Evolutionary conservation across 2,888 invertebrate genomes (phyloP), one percentile per base, ranked within the genome.

Genomic region (Dyspetes luteomarginatus): DNA sequence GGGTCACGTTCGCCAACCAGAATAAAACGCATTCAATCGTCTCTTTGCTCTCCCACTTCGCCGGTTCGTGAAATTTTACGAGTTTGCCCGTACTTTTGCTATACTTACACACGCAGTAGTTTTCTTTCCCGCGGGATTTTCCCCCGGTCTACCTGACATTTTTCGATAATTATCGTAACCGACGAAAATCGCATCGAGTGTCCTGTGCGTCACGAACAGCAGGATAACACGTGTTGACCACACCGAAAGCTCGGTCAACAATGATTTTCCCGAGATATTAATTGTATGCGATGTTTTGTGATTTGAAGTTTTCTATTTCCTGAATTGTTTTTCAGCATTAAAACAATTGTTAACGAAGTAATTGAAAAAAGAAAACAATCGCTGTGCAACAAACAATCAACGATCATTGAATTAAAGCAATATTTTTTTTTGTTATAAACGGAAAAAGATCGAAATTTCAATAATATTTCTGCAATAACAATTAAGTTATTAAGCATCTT

Each of bases 91-190:
- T 7, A 36, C 12, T 9, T 12, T 2, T 36, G 9, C 2, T 36
- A 36, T 36, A 36, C 9, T 12, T 12, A 48, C 48, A 15, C 2
- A 48, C n/a, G 7, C 48, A 17, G n/a, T 5, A 19, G n/a, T 17
- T 43, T 45, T 22, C n/a, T 24, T 22, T 55, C 26, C 4, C 28
- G 17, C 48, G 74, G 78, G 69, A 74, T 69, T 79, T 56, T 17
- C 74, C 78, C 74, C 78, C 26, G 64, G 24, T 28, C 45, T 74
- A 74, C 74, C 74, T 74, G 74, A 56, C 28, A 58, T n/a, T 67
- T 67, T 56, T 74, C 67, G 15, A 69, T 52, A 45, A 69, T 69
- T 30, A 36, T 26, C 22, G 17, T 9, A 22, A 52, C 41, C 4
- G 9, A 45, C 17, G n/a, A 12, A 19, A 43, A 52, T 60, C 26